A percentile compares a stretch with the other conserved stretches of the same genome.
phyloP scores from a whole-genome alignment of 2,888 invertebrate genomes.

The Axea sp. region DNA sequence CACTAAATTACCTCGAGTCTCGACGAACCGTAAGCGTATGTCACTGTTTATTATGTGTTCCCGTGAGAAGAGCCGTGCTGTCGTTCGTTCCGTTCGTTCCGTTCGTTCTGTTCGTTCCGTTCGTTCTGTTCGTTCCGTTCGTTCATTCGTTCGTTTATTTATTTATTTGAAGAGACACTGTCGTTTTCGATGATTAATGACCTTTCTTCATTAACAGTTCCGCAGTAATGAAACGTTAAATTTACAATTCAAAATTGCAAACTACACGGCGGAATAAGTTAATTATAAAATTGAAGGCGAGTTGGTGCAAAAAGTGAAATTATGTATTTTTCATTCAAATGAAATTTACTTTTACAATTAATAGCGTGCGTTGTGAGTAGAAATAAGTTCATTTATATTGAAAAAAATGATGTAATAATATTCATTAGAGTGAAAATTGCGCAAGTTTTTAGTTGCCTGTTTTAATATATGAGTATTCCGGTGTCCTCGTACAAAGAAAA shows the following conservation, averaged over 20 bases:
- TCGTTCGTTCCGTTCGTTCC: background rate
- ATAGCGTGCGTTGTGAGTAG: too few species aligned
- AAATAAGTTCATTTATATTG: too few species aligned
- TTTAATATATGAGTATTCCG: too few species aligned
- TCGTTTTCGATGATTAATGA: conserved; percentile 7
- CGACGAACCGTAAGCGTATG: conserved; percentile 47
- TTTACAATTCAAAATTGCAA: background rate
- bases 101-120: background rate
- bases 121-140: too few species aligned
- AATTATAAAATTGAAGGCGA: background rate
- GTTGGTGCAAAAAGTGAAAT: too few species aligned
- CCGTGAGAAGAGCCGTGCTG: background rate
- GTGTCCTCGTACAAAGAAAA: too few species aligned
- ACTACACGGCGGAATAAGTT: background rate
- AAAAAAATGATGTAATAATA: too few species aligned
- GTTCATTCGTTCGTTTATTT: background rate
- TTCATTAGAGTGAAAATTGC: too few species aligned
- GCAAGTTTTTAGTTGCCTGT: too few species aligned
- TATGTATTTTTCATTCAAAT: too few species aligned
- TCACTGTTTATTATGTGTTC: conserved; percentile 52
- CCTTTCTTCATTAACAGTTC: conserved; percentile 5
- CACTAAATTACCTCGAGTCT: conserved; percentile 28
- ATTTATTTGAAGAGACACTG: background rate
- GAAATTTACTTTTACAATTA: too few species aligned
- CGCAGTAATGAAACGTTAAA: conserved; percentile 4